Base-by-base conservation (phyloP, 23 tunicate species). In the Botrylloides violaceus region DNA sequence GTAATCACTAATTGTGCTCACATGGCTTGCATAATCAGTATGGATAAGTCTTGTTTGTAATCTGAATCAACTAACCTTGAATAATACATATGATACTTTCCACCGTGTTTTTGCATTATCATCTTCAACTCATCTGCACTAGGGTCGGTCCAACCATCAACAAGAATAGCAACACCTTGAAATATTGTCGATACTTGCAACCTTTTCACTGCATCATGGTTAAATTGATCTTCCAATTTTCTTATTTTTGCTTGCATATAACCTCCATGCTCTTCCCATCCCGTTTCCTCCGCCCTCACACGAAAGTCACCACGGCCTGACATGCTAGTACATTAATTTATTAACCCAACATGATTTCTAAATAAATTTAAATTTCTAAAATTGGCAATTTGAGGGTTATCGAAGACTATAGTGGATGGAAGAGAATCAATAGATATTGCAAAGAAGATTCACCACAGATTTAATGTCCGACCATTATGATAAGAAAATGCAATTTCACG, bases 61-160 rank as follows among this genome's bases (percentile, higher is more conserved):
- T n/a, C n/a, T n/a, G n/a, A n/a, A n/a, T n/a, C n/a, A n/a, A 63
- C 47, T 4, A 50, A 90, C 97, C 97, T 90, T n/a, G 85, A 78
- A 60, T 90, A 90, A 62, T 90, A 90, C 5, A 74, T 50, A 70
- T 80, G 85, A 75, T 71, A 83, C 53, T 75, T 78, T 25, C 98
- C 98, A 28, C 98, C 98, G 80, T 93, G 84, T 68, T 85, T 83
- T 2, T 84, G 77, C 88, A 93, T 85, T 9, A 93, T 32, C 32
- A 48, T 29, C 72, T 93, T 93, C 70, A 93, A 60, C 60, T 93
- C 78, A 73, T 85, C 85, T 32, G 58, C 58, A 23, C 83, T 77
- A 35, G 98, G 98, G 32, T 32, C 62, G 19, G 98, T 93, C 72
- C 79, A 93, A n/a, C 98, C 98, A 86, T 86, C 77, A 4, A 93